Evolutionary conservation across 2,888 invertebrate species (phyloP), one percentile per base, ranked within the genome.

Genomic region (Chloroclystis v-ata): DNA sequence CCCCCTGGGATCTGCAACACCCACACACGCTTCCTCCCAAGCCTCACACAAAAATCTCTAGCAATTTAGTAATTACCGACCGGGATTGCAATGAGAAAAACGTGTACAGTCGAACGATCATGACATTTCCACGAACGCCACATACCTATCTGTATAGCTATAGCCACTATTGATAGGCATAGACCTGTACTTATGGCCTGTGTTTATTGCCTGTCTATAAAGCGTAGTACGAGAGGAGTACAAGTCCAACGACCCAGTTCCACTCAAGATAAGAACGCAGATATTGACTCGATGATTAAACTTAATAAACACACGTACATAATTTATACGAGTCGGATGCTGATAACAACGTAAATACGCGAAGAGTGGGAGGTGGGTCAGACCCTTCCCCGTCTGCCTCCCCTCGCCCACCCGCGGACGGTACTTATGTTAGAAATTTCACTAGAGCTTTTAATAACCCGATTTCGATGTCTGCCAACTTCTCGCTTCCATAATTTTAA

Each of bases 221-320:
- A 43, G 38, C 30, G 43, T 33, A 33, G 45, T 29, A 29, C 43
- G 58, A 58, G 65, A 65, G 63, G 67, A 74, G 64, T 20, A 20
- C 70, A 64, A 71, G 73, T 69, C 66, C 75, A 70, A 67, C 73
- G 79, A 78, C 78, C 79, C 67, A 79, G 66, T 71, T 71, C 60
- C 62, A 56, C 46, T 47, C 56, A 43, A 65, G 70, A 71, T 71
- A 71, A 68, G 59, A 54, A 46, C 56, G 58, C 62, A 69, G 77
- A 75, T 77, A 78, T 75, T 66, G 69, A 66, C 70, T 65, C 59
- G 64, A 61, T 63, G 72, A 70, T 71, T 69, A 66, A 59, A 60
- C 59, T 52, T 52, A 48, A 55, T 51, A 56, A 49, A 52, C 54
- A 47, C 37, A 42, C 46, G 26, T 37, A 52, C 47, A 52, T 42